Conservation (phyloP, 2,888 invertebrate species). For the Agrotis segetum region DNA sequence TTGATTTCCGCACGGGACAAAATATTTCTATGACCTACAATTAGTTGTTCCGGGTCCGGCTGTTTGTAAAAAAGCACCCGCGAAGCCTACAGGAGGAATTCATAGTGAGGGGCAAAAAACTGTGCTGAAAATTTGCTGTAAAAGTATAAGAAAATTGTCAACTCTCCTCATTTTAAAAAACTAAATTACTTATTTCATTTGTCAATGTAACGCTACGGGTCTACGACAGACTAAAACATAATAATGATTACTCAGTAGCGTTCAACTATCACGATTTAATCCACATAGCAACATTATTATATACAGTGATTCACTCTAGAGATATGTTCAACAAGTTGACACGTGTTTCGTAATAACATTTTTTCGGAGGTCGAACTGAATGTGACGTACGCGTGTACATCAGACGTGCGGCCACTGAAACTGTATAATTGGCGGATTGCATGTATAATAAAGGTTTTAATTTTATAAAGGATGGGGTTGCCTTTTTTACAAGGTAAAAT, state of each 20-base stretch:
- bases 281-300: conserved; percentile 39
- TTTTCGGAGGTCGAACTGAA: background rate
- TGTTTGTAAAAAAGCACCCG: too few species aligned
- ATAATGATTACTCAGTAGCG: conserved; percentile 17
- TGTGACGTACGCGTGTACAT: conserved; percentile 37
- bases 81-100: too few species aligned
- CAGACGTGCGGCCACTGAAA: conserved; percentile 1
- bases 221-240: background rate
- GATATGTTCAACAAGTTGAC: conserved; percentile 6
- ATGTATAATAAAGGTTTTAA: too few species aligned
- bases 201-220: background rate
- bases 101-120: too few species aligned
- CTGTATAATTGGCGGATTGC: background rate
- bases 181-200: background rate
- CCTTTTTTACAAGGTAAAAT: too few species aligned
- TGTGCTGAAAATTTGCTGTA: too few species aligned
- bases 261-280: conserved; percentile 7
- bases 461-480: too few species aligned
- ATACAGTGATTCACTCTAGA: conserved; percentile 21
- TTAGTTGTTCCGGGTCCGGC: too few species aligned
- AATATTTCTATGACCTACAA: too few species aligned
- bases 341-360: conserved; percentile 17
- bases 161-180: background rate
- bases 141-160: too few species aligned
- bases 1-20: too few species aligned